Base-by-base conservation (phyloP, 35 echinoderm and acorn worm genomes). In the Ophiothrix spiculata region DNA sequence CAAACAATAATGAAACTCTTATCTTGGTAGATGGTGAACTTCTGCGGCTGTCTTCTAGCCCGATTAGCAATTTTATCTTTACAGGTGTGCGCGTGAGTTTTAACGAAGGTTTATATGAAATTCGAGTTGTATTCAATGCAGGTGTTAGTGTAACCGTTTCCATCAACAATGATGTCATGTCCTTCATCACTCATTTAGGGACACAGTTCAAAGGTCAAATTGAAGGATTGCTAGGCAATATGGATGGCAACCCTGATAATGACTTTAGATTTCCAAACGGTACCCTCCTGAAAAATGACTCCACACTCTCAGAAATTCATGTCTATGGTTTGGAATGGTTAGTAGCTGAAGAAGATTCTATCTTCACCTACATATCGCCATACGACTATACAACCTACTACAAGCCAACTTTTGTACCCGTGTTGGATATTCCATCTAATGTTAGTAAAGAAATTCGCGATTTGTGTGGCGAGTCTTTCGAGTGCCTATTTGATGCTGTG, bases 311-410 rank as follows among this genome's bases (percentile, higher is more conserved):
- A 79, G 40, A 56, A 79, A 75, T 92, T 25, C 91, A 92, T 45
- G 80, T 77, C 11, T 92, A 81, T 80, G 91, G 91, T 73, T 45
- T 92, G 19, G n/a, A 36, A 16, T 92, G 91, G 91, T 56, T 84
- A 15, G 86, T 92, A 16, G 1, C 56, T 0, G 45, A 82, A 79
- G 84, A 79, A 19, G 73, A 81, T 34, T 84, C 91, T 0, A 83
- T 83, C 34, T 92, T 92, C 40, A 92, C 80, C 25, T 92, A 92
- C 32, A 16, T 83, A 4, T 54, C 91, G 4, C 91, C 91, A 42
- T 78, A 75, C 39, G 91, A 92, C 41, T 88, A 86, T 45, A 87
- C 28, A 35, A 83, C 85, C 1, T 92, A 86, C 39, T 34, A 77
- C 36, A 28, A 76, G 21, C 86, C 91, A 36, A 39, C 49, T 0